phyloP scores from a whole-genome alignment of 2,797 vertebrate species.

The Menidia menidia region DNA sequence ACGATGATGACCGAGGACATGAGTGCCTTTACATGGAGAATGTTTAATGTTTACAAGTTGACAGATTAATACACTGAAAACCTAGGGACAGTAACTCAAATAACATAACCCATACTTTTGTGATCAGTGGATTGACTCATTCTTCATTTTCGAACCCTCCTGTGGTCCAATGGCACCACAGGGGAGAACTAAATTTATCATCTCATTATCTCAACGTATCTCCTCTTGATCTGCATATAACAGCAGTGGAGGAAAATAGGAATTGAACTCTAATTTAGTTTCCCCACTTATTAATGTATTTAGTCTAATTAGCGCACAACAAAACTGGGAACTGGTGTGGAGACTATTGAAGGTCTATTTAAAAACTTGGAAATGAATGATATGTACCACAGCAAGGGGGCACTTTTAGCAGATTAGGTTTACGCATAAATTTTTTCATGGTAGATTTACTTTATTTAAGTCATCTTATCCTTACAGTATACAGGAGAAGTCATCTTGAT shows the following conservation, averaged over 20 bases:
- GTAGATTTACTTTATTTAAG: too few species aligned
- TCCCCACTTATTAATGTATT: too few species aligned
- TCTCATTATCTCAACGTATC: neutral
- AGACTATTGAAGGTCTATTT: too few species aligned
- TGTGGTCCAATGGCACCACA: neutral
- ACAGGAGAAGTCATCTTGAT: too few species aligned
- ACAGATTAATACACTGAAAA: neutral
- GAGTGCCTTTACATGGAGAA: neutral
- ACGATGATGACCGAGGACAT: neutral
- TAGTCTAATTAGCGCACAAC: too few species aligned
- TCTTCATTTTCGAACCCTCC: neutral
- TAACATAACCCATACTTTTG: neutral
- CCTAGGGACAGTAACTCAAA: neutral
- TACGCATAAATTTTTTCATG: too few species aligned
- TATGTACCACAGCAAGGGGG: too few species aligned
- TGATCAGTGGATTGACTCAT: neutral
- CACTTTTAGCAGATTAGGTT: too few species aligned
- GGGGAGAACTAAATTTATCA: neutral
- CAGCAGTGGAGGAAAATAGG: neutral
- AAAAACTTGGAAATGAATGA: too few species aligned
- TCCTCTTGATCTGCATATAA: constrained; percentile 13
- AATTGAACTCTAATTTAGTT: neutral
- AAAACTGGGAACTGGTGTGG: too few species aligned
- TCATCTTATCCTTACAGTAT: too few species aligned
- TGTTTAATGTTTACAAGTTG: neutral